Base-by-base conservation (phyloP, 2,113 vertebrate genomes). In the Rhinolophus sinicus region DNA sequence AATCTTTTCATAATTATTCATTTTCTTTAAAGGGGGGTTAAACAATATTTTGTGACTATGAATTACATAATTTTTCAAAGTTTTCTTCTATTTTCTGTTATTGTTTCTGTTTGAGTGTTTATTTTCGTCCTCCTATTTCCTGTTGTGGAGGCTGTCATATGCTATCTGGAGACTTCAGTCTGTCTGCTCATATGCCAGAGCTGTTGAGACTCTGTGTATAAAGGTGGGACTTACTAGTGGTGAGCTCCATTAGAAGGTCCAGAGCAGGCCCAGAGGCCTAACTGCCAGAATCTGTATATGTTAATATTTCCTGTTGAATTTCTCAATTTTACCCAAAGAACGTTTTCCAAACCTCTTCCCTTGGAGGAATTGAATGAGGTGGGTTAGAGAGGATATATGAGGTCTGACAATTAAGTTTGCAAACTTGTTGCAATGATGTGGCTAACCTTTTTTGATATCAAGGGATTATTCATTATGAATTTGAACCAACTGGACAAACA, bases 331-430 rank as follows among this genome's bases (percentile, higher is more conserved):
- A 4, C 4, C 4, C 7, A 26, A 26, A 96, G 26, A 77, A n/a
- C 1, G 19, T n/a, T 18, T 60, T 84, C 3, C 33, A 67, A 14
- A 47, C 2, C 2, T 58, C 21, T 86, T 54, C 6, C 11, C 1
- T 28, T 56, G 3, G 44, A 88, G 58, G 3, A 40, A 89, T 6
- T 50, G 12, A 35, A 22, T 50, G 6, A 1, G 6, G 24, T 73
- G 14, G 2, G 0, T 73, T 35, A n/a, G 12, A n/a, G 35, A 0
- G 12, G 0, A 10, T 60, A n/a, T 3, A 50, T 13, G 12, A 50
- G 11, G 47, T 50, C 47, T 50, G 9, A 50, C 47, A 50, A 50
- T 50, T 50, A 50, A 50, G 47, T 50, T 50, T 13, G 12, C 12
- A 13, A 50, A 50, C 47, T 50, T 50, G 47, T 50, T 50, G 47